A percentile compares a stretch with the other conserved stretches of the same genome.
phyloP scores from a whole-genome alignment of 2,888 invertebrate species.

The Acanthococcus lagerstroemiae region DNA sequence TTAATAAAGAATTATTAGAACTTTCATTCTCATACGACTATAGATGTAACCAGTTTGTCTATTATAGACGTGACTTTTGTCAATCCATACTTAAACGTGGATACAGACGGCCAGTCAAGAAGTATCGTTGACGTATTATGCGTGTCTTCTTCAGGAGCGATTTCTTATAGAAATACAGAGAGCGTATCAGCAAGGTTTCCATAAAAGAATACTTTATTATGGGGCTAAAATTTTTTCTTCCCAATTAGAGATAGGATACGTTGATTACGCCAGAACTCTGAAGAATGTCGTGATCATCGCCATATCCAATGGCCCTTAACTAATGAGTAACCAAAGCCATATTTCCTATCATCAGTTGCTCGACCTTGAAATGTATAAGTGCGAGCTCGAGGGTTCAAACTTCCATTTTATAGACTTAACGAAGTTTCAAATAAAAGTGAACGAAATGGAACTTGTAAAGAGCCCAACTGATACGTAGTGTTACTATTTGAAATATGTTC shows the following conservation, averaged over 20 bases:
- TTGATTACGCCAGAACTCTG: neutral
- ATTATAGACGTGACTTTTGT: neutral
- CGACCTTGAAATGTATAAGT: neutral
- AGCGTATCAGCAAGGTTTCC: neutral
- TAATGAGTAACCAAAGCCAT: neutral
- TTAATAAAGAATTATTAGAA: no score
- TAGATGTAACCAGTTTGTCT: neutral
- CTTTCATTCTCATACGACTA: no score
- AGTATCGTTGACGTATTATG: constrained; percentile 1
- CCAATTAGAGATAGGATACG: neutral
- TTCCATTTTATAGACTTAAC: constrained; percentile 1
- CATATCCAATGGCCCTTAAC: neutral
- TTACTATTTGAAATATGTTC: neutral
- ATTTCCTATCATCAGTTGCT: neutral
- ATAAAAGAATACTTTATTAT: neutral
- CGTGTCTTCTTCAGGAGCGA: neutral
- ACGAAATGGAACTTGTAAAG: neutral
- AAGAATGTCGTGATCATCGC: neutral
- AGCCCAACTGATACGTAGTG: neutral
- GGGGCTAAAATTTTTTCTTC: neutral
- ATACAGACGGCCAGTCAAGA: neutral
- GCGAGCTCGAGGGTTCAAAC: neutral
- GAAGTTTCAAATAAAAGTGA: neutral
- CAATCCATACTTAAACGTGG: neutral
- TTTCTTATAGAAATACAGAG: neutral